Evolutionary conservation across 2,888 invertebrate species (phyloP).

Genomic region (Nemotelus pantherinus): DNA sequence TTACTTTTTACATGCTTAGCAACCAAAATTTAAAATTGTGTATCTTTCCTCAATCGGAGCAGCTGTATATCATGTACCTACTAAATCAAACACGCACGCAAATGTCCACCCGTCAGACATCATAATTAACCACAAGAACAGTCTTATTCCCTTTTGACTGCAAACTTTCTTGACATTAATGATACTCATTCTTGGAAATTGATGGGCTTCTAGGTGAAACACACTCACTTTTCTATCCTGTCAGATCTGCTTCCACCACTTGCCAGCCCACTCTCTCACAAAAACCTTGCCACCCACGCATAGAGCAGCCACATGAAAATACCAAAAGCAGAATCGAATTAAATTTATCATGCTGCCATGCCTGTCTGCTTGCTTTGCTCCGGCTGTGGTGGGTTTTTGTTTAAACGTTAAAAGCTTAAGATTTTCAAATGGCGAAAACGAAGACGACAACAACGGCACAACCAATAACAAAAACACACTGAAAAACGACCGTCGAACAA

Average conservation of each 20-base stretch:
- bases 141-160: conserved; percentile 21
- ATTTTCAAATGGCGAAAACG: conserved; percentile 5
- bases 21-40: too few relatives aligned
- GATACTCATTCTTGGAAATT: conserved; percentile 19
- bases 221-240: background rate
- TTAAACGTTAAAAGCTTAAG: conserved; percentile 32
- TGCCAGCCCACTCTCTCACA: background rate
- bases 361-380: background rate
- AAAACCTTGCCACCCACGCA: background rate
- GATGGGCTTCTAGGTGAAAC: conserved; percentile 29
- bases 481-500: conserved; percentile 22
- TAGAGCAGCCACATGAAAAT: conserved; percentile 17
- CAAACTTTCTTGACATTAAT: conserved; percentile 36
- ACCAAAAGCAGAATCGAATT: conserved; percentile 37
- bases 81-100: background rate
- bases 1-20: too few relatives aligned
- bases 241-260: background rate
- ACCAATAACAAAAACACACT: conserved; percentile 28
- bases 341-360: conserved; percentile 34
- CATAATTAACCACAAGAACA: conserved; percentile 22
- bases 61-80: too few relatives aligned
- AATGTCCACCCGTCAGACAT: conserved; percentile 20
- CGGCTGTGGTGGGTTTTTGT: conserved; percentile 9
- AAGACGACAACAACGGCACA: conserved; percentile 4
- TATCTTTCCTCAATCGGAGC: too few relatives aligned